Conservation (phyloP, 2,888 invertebrate species). For the Callyntrura sp. region DNA sequence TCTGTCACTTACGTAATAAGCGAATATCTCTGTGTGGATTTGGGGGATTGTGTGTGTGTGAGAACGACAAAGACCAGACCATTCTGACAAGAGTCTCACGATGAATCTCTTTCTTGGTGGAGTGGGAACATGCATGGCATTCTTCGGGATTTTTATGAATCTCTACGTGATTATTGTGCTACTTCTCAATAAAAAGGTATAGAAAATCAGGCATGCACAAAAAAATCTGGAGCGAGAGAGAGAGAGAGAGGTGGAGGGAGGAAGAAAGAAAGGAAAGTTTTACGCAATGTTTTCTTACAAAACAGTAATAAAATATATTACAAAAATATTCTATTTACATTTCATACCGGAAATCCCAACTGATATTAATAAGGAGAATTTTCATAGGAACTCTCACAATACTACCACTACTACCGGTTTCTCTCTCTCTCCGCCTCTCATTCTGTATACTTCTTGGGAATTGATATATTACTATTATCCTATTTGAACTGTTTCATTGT, state of each 20-base stretch:
- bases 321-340: not conserved
- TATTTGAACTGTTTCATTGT: not conserved
- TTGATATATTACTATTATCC: constrained; percentile 1
- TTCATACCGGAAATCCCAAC: not conserved
- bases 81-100: constrained; percentile 53
- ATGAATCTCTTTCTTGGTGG: constrained; percentile 81
- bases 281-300: not conserved
- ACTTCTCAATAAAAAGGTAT: constrained; percentile 90
- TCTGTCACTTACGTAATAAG: not conserved
- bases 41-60: not conserved
- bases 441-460: not conserved
- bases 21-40: not conserved
- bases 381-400: no score
- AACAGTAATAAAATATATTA: not conserved
- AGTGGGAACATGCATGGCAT: constrained; percentile 82
- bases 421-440: not conserved
- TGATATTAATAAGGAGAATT: not conserved
- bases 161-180: constrained; percentile 91
- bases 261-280: not conserved
- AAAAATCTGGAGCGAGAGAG: not conserved
- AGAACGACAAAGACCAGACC: not conserved
- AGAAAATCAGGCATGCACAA: not conserved
- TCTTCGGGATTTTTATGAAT: constrained; percentile 90
- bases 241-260: no score
- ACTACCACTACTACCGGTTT: not conserved